phyloP scores from a whole-genome alignment of 2,888 invertebrate species.

The Dryomyza anilis region DNA sequence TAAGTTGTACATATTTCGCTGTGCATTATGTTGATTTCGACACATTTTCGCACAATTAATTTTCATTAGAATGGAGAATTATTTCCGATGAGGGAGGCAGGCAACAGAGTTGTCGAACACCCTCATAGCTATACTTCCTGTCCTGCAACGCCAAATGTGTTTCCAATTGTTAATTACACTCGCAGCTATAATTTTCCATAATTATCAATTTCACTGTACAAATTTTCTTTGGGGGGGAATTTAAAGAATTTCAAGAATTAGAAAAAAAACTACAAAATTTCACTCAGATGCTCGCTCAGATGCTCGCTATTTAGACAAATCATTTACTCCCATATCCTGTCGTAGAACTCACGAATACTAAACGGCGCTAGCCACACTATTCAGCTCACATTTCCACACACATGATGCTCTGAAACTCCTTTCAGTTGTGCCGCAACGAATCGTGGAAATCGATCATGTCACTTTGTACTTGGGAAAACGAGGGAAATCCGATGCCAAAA shows the following conservation, averaged over 20 bases:
- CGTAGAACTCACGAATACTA: background rate
- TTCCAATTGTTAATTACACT: conserved; percentile 13
- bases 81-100: conserved; percentile 11
- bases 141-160: background rate
- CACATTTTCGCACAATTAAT: conserved; percentile 26
- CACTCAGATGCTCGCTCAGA: too few relatives aligned
- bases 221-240: too few relatives aligned
- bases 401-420: background rate
- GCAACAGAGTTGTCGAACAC: background rate
- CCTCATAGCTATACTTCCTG: background rate
- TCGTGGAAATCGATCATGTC: conserved; percentile 32
- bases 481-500: conserved; percentile 44
- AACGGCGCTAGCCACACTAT: conserved; percentile 6
- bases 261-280: too few relatives aligned
- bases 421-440: conserved; percentile 33
- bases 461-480: background rate
- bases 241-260: too few relatives aligned
- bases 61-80: conserved; percentile 6
- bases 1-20: conserved; percentile 16
- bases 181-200: background rate
- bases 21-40: conserved; percentile 18
- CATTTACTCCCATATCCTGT: conserved; percentile 39
- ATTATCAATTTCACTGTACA: background rate
- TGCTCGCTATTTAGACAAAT: conserved; percentile 41
- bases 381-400: background rate